These are phyloP conservation scores for Mesocentrotus franciscanus DNA, from an alignment of 53 echinoderm and acorn worm genomes.

Conservation along the genomic window DNA sequence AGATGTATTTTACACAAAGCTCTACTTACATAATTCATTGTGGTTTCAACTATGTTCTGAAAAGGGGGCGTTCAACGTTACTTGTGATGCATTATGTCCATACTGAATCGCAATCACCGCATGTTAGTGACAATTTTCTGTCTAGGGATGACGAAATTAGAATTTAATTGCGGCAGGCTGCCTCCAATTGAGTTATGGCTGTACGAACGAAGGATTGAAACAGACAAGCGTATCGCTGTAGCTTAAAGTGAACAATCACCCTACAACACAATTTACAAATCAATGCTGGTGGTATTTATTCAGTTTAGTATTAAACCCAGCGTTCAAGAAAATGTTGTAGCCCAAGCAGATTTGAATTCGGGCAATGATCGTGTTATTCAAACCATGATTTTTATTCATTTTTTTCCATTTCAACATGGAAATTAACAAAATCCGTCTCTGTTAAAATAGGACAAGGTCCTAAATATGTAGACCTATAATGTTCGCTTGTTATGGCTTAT, in stretches of 20 bases:
- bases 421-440: no score
- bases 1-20: background rate
- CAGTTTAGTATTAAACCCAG: no score
- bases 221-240: background rate
- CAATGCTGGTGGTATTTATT: no score
- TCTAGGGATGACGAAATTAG: constrained; percentile 39
- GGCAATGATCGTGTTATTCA: no score
- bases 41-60: background rate
- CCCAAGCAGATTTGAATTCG: no score
- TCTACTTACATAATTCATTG: background rate
- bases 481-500: no score
- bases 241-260: background rate
- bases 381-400: no score
- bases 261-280: no score
- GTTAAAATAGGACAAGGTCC: no score
- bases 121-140: background rate
- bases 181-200: constrained; percentile 5
- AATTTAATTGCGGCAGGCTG: constrained; percentile 50
- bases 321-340: no score
- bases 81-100: background rate
- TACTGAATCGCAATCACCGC: background rate
- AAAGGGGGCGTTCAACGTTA: background rate
- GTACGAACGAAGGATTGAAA: background rate
- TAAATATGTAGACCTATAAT: no score
- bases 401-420: no score